phyloP scores from a whole-genome alignment of 2,797 vertebrate species.

The Helostoma temminkii region DNA sequence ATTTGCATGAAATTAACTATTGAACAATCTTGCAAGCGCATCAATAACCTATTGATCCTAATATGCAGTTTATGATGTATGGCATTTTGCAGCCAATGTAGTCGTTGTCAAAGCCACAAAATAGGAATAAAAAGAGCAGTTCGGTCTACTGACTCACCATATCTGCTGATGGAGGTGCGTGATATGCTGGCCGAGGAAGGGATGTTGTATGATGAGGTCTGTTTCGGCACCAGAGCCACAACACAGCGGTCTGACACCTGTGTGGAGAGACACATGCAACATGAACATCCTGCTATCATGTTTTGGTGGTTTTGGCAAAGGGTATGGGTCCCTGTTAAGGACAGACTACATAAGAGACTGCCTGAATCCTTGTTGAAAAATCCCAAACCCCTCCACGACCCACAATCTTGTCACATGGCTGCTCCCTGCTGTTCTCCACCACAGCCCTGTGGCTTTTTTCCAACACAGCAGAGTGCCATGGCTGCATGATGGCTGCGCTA shows the following conservation, averaged over 20 bases:
- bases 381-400: conserved; percentile 26
- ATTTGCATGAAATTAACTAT: conserved; percentile 29
- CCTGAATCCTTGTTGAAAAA: conserved; percentile 22
- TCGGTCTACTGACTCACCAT: conserved; percentile 84
- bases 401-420: conserved; percentile 44
- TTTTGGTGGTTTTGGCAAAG: not conserved
- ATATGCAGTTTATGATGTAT: conserved; percentile 6
- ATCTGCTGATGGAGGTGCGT: conserved; percentile 96
- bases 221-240: conserved; percentile 96
- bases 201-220: conserved; percentile 99
- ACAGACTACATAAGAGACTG: conserved; percentile 28
- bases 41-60: not conserved
- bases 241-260: conserved; percentile 97
- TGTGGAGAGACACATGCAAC: conserved; percentile 19
- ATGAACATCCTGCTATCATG: not conserved
- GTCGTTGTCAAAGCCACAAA: not conserved
- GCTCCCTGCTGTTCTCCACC: conserved; percentile 50
- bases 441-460: conserved; percentile 42
- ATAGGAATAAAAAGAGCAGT: not conserved
- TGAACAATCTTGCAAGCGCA: not conserved
- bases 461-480: conserved; percentile 39
- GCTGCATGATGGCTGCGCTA: conserved; percentile 57
- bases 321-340: not conserved
- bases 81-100: conserved; percentile 1
- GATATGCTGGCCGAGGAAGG: conserved; percentile 97